These are phyloP conservation scores for Mesembrinibis cayennensis DNA, from an alignment of 2,113 vertebrate genomes.

Conservation along the genomic window DNA sequence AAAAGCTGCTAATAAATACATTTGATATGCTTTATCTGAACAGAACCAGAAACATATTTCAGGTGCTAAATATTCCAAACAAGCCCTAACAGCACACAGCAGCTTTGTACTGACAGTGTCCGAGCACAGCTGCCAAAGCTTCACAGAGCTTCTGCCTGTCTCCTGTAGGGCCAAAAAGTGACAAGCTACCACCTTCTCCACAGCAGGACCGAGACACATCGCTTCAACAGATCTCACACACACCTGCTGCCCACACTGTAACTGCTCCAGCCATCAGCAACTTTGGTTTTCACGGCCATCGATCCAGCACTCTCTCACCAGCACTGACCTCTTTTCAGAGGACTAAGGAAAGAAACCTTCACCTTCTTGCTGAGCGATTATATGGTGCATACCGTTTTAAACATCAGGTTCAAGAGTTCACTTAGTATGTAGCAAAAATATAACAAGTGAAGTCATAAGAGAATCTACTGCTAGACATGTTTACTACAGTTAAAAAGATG, in stretches of 20 bases:
- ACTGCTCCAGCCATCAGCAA: neutral
- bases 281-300: neutral
- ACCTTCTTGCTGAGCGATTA: neutral
- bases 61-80: neutral
- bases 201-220: rapidly evolving
- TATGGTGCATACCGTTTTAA: neutral
- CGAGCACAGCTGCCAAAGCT: neutral
- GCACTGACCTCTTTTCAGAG: neutral
- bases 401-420: constrained; percentile 57
- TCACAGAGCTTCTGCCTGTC: neutral
- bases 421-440: constrained; percentile 14
- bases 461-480: constrained; percentile 55
- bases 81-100: neutral
- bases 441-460: constrained; percentile 8
- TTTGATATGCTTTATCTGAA: neutral
- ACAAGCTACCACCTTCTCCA: neutral
- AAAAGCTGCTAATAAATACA: neutral
- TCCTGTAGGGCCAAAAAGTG: neutral
- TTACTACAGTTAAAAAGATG: constrained; percentile 67
- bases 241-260: neutral
- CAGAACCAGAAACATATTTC: neutral
- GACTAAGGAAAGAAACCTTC: neutral
- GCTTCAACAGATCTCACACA: too few relatives aligned
- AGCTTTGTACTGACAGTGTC: neutral
- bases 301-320: neutral